These are phyloP conservation scores for Diglossa cyanea DNA, from an alignment of 2,797 vertebrate genomes.

Conservation along the genomic window DNA sequence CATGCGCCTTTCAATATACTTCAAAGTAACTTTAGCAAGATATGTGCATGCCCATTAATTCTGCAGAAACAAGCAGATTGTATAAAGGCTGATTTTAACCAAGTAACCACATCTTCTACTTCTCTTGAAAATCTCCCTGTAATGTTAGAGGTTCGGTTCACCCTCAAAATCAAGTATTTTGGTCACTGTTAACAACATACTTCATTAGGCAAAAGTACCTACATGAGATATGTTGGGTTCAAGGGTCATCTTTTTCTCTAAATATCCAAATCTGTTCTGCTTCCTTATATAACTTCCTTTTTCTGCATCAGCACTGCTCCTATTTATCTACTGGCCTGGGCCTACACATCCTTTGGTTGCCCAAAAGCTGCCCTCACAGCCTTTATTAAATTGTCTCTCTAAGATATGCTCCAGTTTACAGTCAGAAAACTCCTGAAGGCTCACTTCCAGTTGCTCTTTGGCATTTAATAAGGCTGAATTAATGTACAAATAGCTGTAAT, in stretches of 20 bases:
- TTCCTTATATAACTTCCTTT: not conserved
- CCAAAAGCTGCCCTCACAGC: not conserved
- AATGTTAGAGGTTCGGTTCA: not conserved
- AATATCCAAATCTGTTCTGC: not conserved
- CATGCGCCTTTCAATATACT: conserved; percentile 22
- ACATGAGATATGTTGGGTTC: not conserved
- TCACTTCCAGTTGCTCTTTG: not conserved
- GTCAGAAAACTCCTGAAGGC: not conserved
- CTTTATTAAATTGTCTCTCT: not conserved
- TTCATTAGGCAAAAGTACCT: not conserved
- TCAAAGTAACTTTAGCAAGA: conserved; percentile 36
- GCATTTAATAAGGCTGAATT: not conserved
- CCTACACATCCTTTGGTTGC: not conserved
- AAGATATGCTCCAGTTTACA: not conserved
- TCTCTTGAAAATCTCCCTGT: not conserved
- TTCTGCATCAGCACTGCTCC: not conserved
- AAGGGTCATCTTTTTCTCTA: not conserved
- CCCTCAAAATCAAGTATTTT: not conserved
- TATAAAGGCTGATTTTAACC: not conserved
- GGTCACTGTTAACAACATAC: not conserved
- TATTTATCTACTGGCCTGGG: not conserved
- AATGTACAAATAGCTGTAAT: not conserved
- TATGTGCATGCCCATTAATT: conserved; percentile 12
- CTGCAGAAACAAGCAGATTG: not conserved
- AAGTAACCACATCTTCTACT: not conserved